Evolutionary conservation across 2,797 vertebrate species (phyloP).

Genomic region (Spinibarbus caldwelli): DNA sequence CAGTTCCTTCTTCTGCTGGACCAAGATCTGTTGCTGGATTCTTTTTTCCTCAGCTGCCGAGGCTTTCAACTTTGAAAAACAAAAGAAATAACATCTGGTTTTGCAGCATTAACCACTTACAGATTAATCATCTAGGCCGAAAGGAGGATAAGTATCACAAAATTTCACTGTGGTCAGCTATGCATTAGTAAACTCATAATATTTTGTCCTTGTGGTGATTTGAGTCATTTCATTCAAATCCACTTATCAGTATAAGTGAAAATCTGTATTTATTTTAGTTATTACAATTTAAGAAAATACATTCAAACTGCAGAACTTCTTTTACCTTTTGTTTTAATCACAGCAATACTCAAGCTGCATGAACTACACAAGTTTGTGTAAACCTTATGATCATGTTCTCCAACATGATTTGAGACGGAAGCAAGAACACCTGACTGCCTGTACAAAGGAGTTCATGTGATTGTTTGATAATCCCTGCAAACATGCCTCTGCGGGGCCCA

Average conservation of each 20-base stretch:
- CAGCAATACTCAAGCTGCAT: slow-evolving; percentile 8
- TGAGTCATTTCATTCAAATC: not conserved
- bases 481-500: no score
- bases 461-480: no score
- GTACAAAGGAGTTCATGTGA: slow-evolving; percentile 7
- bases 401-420: not conserved
- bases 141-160: slow-evolving; percentile 4
- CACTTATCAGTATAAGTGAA: not conserved
- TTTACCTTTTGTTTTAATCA: slow-evolving; percentile 14
- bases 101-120: not conserved
- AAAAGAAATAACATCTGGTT: slow-evolving; percentile 15
- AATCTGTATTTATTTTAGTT: not conserved
- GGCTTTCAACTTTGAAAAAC: slow-evolving; percentile 84
- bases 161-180: not conserved
- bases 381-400: not conserved
- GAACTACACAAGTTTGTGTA: not conserved
- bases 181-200: not conserved
- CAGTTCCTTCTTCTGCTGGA: slow-evolving; percentile 99
- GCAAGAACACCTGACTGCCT: slow-evolving; percentile 15
- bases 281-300: not conserved
- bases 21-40: slow-evolving; percentile 98
- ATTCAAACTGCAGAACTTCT: not conserved
- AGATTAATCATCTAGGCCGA: not conserved
- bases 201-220: slow-evolving; percentile 1
- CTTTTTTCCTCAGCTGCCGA: slow-evolving; percentile 94